These are phyloP conservation scores for Bergia sp. DNA, from an alignment of 92 coral and sea anemone species.

Conservation along the genomic window DNA sequence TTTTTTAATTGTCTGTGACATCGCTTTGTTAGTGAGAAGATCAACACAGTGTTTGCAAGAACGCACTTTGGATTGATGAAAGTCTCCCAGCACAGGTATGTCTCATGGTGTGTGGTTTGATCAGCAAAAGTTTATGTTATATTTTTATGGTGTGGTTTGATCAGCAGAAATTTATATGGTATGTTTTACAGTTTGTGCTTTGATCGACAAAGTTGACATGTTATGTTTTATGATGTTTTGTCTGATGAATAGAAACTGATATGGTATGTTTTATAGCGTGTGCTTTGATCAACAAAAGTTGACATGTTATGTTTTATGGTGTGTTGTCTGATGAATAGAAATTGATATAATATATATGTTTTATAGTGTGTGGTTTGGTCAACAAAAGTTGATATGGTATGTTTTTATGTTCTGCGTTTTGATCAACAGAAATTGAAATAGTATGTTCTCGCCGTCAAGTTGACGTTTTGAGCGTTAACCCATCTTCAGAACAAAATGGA, in stretches of 20 bases:
- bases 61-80: slow-evolving; percentile 76
- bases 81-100: slow-evolving; percentile 20
- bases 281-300: neutral
- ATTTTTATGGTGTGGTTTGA: too few species aligned
- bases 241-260: too few species aligned
- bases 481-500: too few species aligned
- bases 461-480: too few species aligned
- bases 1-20: too few species aligned
- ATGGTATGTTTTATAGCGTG: neutral
- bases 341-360: neutral
- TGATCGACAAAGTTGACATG: too few species aligned
- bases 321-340: neutral
- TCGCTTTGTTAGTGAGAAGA: slow-evolving; percentile 26
- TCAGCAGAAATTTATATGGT: too few species aligned
- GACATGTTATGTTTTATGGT: neutral
- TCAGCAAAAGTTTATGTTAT: neutral
- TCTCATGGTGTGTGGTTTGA: neutral
- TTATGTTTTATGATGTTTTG: too few species aligned
- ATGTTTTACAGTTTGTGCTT: too few species aligned
- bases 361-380: neutral
- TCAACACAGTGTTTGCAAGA: slow-evolving; percentile 72
- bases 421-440: neutral
- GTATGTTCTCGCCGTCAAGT: too few species aligned
- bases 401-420: neutral
- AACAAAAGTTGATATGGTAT: neutral